phyloP scores from a whole-genome alignment of 2,888 invertebrate species.

The Rhodophaea formosa region DNA sequence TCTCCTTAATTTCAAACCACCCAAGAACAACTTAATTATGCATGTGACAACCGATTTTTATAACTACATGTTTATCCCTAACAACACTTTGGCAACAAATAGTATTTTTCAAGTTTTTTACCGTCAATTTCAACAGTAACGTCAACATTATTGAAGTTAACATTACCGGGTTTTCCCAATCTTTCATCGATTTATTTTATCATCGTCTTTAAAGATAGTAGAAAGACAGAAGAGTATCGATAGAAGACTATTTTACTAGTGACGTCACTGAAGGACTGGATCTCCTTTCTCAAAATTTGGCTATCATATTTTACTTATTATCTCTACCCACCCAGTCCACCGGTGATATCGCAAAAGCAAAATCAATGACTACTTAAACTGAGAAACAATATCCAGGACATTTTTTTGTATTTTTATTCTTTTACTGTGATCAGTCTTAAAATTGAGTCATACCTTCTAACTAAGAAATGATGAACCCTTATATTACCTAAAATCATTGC shows the following conservation, averaged over 20 bases:
- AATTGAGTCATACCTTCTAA: slow-evolving; percentile 81
- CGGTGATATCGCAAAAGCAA: slow-evolving; percentile 45
- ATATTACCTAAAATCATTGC: slow-evolving; percentile 62
- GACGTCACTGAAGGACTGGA: slow-evolving; percentile 45
- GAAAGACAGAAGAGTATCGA: slow-evolving; percentile 65
- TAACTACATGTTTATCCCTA: slow-evolving; percentile 77
- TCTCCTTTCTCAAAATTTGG: slow-evolving; percentile 53
- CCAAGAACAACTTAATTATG: slow-evolving; percentile 79
- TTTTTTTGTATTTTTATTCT: slow-evolving; percentile 52
- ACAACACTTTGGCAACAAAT: slow-evolving; percentile 82
- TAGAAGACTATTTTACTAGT: slow-evolving; percentile 50
- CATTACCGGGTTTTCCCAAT: slow-evolving; percentile 59
- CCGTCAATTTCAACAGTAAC: slow-evolving; percentile 66
- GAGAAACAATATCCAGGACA: slow-evolving; percentile 57
- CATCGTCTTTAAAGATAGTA: slow-evolving; percentile 66
- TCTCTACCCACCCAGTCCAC: slow-evolving; percentile 44
- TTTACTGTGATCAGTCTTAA: slow-evolving; percentile 81
- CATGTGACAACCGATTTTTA: slow-evolving; percentile 79
- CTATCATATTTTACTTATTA: slow-evolving; percentile 54
- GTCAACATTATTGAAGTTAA: slow-evolving; percentile 62
- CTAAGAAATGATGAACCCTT: slow-evolving; percentile 76
- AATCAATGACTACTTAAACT: slow-evolving; percentile 47
- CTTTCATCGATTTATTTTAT: slow-evolving; percentile 49
- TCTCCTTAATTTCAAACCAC: slow-evolving; percentile 75
- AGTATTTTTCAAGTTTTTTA: slow-evolving; percentile 62